Base-by-base conservation (phyloP, 1,140 invertebrate genomes). In the Drosophila varians region DNA sequence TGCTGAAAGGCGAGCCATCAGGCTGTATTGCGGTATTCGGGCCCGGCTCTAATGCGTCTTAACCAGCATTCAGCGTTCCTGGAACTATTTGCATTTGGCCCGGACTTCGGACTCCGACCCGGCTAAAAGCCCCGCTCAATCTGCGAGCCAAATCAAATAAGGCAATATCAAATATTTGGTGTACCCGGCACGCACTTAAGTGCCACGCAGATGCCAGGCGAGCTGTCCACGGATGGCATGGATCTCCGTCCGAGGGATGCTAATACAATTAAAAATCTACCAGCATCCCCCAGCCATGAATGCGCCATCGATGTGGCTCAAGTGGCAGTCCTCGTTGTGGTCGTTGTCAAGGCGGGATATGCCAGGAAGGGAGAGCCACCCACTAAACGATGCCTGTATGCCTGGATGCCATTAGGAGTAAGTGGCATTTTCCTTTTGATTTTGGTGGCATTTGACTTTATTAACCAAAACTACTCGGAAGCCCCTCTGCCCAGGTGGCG, bases 341-440 rank as follows among this genome's bases (percentile, higher is more conserved):
- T 51, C 46, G 68, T 8, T 48, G 55, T 66, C 23, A 43, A 21
- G 26, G 34, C 18, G 14, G 45, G 36, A 42, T 69, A 69, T 58
- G 34, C 26, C 28, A 31, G 28, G 28, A 3, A 1, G 2, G 28
- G 28, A 21, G 4, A 21, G 4, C 21, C 47, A 64, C 75, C 60
- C 46, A 43, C 18, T 26, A 12, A 18, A 25, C 40, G 26, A 28
- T 57, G 28, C 21, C 34, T 36, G 14, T 0, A 18, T n/a, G 7
- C 14, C 58, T 21, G 16, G 31, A 23, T 43, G 52, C 46, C 83
- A 87, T 87, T 87, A 82, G 82, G 57, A 64, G 65, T 88, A 87
- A 87, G 82, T 88, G 83, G 83, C 77, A 68, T 77, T 82, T 84
- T 87, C 83, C 82, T 77, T 87, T 87, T 87, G 77, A 88, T 88